These are phyloP conservation scores for Pollenia labialis DNA, from an alignment of 2,888 invertebrate species.

Conservation along the genomic window DNA sequence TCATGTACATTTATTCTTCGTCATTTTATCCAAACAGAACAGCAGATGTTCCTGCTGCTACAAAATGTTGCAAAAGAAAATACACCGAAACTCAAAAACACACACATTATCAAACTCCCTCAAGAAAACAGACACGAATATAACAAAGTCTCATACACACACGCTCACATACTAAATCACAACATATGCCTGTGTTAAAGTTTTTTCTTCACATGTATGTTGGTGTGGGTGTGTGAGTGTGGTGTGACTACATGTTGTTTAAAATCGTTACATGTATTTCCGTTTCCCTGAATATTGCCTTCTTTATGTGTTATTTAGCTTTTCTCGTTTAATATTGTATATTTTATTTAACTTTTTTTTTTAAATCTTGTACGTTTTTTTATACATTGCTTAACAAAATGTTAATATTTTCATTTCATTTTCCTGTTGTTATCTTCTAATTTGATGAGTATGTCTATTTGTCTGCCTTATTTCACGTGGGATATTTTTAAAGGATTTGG, in stretches of 20 bases:
- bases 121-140: conserved; percentile 37
- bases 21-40: conserved; percentile 42
- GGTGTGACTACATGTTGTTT: conserved; percentile 24
- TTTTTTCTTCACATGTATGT: conserved; percentile 15
- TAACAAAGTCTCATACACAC: background rate
- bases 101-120: conserved; percentile 12
- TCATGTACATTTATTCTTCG: conserved; percentile 47
- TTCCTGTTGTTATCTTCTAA: conserved; percentile 68
- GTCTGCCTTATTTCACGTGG: background rate
- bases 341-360: conserved; percentile 32
- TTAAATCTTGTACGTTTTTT: conserved; percentile 11
- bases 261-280: conserved; percentile 63
- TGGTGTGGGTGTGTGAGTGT: background rate
- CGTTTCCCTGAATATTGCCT: conserved; percentile 58
- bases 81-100: background rate
- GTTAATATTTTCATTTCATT: conserved; percentile 72
- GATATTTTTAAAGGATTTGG: background rate
- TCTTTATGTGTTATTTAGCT: conserved; percentile 8
- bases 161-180: conserved; percentile 50
- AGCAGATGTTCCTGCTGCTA: conserved; percentile 56
- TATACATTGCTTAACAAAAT: conserved; percentile 52
- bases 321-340: conserved; percentile 27
- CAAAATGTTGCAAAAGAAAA: conserved; percentile 13
- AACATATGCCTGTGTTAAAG: conserved; percentile 57
- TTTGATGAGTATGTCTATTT: conserved; percentile 47